Conservation (phyloP, 1,140 invertebrate species). For the Drosophila nebulosa region DNA sequence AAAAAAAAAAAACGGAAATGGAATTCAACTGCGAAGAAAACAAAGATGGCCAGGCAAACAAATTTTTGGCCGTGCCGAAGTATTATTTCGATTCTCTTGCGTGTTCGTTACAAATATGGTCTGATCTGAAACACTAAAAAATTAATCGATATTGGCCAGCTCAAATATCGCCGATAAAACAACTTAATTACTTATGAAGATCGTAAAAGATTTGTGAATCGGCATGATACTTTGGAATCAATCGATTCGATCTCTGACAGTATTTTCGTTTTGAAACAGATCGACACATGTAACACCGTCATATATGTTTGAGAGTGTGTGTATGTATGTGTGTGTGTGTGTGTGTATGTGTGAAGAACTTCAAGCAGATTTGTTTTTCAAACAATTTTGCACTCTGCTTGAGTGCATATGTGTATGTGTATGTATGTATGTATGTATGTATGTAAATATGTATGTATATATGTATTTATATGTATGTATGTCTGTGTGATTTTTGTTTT, state of each 20-base stretch:
- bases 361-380: slow-evolving; percentile 36
- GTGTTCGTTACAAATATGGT: not conserved
- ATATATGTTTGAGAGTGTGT: slow-evolving; percentile 15
- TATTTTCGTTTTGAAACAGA: too few species aligned
- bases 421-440: slow-evolving; percentile 6
- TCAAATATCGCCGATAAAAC: too few species aligned
- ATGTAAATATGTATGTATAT: slow-evolving; percentile 22
- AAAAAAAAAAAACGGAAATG: slow-evolving; percentile 7
- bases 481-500: slow-evolving; percentile 18
- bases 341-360: slow-evolving; percentile 52
- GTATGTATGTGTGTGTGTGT: slow-evolving; percentile 28
- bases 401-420: slow-evolving; percentile 34
- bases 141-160: too few species aligned
- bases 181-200: too few species aligned
- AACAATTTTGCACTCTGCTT: slow-evolving; percentile 49
- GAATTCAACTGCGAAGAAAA: too few species aligned
- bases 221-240: too few species aligned
- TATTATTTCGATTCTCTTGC: not conserved
- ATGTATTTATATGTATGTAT: slow-evolving; percentile 15
- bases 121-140: not conserved
- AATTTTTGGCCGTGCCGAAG: not conserved
- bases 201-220: too few species aligned
- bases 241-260: too few species aligned
- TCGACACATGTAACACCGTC: slow-evolving; percentile 20
- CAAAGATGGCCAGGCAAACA: not conserved